A percentile compares a stretch with the other conserved stretches of the same genome.
These are phyloP conservation scores for Pampusana beccarii DNA, from an alignment of 2,113 vertebrate genomes.

Conservation along the genomic window DNA sequence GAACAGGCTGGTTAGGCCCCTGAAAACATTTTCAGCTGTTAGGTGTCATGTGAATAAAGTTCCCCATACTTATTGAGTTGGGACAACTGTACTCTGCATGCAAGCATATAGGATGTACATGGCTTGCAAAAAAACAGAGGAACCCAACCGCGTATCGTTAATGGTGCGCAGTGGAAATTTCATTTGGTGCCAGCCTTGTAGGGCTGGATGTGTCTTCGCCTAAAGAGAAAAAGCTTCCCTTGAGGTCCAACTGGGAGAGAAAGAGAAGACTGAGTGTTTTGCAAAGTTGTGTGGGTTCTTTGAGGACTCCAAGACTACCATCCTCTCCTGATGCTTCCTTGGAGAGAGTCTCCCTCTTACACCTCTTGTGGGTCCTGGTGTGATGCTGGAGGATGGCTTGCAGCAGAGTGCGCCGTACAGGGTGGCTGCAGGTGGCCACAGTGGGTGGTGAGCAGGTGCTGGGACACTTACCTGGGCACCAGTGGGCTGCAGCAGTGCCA, in stretches of 20 bases:
- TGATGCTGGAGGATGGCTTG: neutral
- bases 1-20: neutral
- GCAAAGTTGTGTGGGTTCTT: neutral
- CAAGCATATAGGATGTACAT: neutral
- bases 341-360: neutral
- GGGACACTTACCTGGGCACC: neutral
- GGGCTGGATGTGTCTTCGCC: neutral
- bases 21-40: neutral
- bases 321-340: neutral
- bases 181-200: neutral
- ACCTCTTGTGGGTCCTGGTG: neutral
- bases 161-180: neutral
- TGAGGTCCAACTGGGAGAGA: neutral
- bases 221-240: neutral
- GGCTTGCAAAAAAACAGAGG: neutral
- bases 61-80: neutral
- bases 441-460: neutral
- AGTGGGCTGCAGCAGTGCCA: neutral
- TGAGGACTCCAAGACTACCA: neutral
- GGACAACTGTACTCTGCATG: neutral
- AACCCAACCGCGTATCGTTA: neutral
- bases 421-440: neutral
- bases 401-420: rapidly evolving
- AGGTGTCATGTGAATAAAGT: neutral
- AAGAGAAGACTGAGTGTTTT: neutral